Conservation (phyloP, 2,797 vertebrate species). For the Poeciliopsis paucimaculata region DNA sequence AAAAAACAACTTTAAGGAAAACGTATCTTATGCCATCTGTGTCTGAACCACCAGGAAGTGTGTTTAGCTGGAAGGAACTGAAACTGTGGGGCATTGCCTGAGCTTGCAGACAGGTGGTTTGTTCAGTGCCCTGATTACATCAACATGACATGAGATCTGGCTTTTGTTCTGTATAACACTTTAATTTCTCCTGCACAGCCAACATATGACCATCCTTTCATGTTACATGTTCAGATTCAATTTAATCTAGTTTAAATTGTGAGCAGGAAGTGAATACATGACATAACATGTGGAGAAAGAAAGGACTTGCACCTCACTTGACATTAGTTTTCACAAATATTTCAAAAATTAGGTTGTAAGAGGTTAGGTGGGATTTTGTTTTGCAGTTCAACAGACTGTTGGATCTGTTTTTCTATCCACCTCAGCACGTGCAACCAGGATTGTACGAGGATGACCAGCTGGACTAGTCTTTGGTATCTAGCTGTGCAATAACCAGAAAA, state of each 20-base stretch:
- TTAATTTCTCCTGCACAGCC: conserved; percentile 17
- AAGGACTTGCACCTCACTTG: not conserved
- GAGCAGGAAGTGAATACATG: conserved; percentile 13
- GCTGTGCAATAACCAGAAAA: conserved; percentile 75
- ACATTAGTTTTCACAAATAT: conserved; percentile 16
- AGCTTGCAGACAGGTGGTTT: not conserved
- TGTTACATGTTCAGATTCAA: conserved; percentile 14
- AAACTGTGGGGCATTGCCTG: not conserved
- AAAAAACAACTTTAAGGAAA: conserved; percentile 37
- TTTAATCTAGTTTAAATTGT: conserved; percentile 9
- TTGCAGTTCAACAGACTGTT: conserved; percentile 14
- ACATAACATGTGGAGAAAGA: not conserved
- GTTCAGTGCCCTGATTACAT: not conserved
- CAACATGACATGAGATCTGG: conserved; percentile 14
- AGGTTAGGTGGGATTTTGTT: conserved; percentile 25
- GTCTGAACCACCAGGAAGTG: conserved; percentile 14
- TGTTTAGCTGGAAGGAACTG: conserved; percentile 10
- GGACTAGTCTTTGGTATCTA: conserved; percentile 80
- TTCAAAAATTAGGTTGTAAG: conserved; percentile 2
- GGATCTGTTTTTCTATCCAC: conserved; percentile 12
- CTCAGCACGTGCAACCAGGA: conserved; percentile 37
- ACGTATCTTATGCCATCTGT: conserved; percentile 14
- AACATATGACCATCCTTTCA: conserved; percentile 7
- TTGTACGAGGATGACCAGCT: conserved; percentile 44
- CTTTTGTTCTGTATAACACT: conserved; percentile 12